Evolutionary conservation across 2,113 vertebrate genomes (phyloP), one percentile per base, ranked within the genome.

Genomic region (Crypturellus undulatus): DNA sequence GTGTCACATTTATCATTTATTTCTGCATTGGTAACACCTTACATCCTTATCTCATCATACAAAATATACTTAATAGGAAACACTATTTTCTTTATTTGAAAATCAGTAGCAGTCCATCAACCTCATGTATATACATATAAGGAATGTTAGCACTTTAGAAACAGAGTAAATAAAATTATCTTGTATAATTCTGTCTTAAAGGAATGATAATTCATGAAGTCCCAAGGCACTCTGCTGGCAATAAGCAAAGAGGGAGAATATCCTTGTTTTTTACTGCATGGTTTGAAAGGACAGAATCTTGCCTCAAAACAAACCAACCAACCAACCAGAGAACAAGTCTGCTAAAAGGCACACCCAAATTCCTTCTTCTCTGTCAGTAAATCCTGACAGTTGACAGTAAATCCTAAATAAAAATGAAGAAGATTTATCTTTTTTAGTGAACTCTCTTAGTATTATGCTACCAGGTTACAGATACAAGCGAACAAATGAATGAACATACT

Each of bases 91-190:
- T 47, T 32, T 49, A 40, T 82, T 91, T 81, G 51, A 6, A 79
- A 84, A 65, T 30, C 58, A 69, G 63, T 18, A 89, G 81, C 52
- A 85, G 13, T 64, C 49, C 30, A 72, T 40, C 22, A 30, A 68
- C 38, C 75, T 81, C 52, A 40, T 26, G 26, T 17, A 21, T 14
- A n/a, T 12, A 58, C 25, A 54, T 63, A 54, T 5, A 36, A 89
- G 34, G 49, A 58, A 18, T 84, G 54, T 84, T 88, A 95, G 67
- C 34, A 84, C 20, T 11, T 62, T 72, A 92, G 42, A 69, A 60
- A 89, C 15, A 96, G 36, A 59, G 25, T 45, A 93, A 89, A 91
- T 70, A 94, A 89, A 89, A 91, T 71, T 65, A 60, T 64, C 52
- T 43, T n/a, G 16, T 78, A 94, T 73, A 83, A 85, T 64, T 91